Evolutionary conservation across 1,140 invertebrate species (phyloP), one percentile per base, ranked within the genome.

Genomic region (Pseudomyrmex dendroicus): DNA sequence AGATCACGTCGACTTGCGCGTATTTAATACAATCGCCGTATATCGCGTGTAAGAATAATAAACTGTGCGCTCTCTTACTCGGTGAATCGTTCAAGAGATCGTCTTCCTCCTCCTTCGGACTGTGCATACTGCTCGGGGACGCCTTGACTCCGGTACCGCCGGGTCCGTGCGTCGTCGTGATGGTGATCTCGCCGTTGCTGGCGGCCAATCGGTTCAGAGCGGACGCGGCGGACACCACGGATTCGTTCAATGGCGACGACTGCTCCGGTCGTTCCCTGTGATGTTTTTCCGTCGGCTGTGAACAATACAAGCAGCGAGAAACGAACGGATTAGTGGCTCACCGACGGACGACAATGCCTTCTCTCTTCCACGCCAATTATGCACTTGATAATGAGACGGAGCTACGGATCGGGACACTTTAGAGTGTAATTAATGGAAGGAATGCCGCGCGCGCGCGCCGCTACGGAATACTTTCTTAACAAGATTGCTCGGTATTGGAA

Each of bases 81-180:
- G 97, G 96, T 66, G 97, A 97, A 94, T 98, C 97, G 90, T 97
- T 96, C 61, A 97, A 95, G 66, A 97, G 94, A 94, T 98, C 97
- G 73, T 96, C 88, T 91, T 95, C 87, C 92, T 96, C 90, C 91
- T 95, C 59, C 70, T 93, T 93, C 12, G 93, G 92, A 89, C 93
- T 94, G 85, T 93, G 93, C 82, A 94, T 89, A 89, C 91, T 94
- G 22, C 89, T 90, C 0, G 94, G 93, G 12, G 92, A 93, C 7
- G 93, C 89, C 78, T 94, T 94, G 44, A 94, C 73, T 35, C 90
- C 90, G 64, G 72, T 85, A 56, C 89, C 82, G 13, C 95, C 95
- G 63, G 95, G 95, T 57, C 96, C 95, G 83, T 96, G 95, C 54
- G 96, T 96, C 63, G 97, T 97, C 67, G 97, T 97, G 89, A 98